These are phyloP conservation scores for Temnothorax rugatulus DNA, from an alignment of 2,888 invertebrate species.

Conservation along the genomic window DNA sequence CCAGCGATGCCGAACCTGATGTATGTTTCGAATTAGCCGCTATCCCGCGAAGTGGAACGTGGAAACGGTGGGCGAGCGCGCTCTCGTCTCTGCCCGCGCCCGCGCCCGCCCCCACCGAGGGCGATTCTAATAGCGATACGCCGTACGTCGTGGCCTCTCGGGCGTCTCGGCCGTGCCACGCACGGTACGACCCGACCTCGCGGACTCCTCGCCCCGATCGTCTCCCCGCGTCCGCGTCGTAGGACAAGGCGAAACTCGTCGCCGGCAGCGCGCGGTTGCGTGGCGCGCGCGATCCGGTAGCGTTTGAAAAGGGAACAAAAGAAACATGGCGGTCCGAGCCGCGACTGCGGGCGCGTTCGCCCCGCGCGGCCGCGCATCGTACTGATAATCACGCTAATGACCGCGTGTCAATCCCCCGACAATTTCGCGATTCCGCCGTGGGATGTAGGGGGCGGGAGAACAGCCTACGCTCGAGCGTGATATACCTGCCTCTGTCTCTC, in stretches of 20 bases:
- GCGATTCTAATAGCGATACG: slow-evolving; percentile 70
- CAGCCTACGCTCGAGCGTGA: slow-evolving; percentile 37
- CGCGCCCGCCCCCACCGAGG: not conserved
- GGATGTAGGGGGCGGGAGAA: too few relatives aligned
- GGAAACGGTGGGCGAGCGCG: slow-evolving; percentile 55
- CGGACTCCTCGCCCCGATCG: not conserved
- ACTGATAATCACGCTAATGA: slow-evolving; percentile 39
- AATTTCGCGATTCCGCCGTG: slow-evolving; percentile 28
- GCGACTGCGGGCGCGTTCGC: slow-evolving; percentile 10
- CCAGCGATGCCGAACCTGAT: slow-evolving; percentile 43
- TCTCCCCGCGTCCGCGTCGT: slow-evolving; percentile 10
- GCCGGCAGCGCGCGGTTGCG: slow-evolving; percentile 63
- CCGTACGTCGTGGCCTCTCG: slow-evolving; percentile 55
- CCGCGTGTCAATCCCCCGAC: slow-evolving; percentile 65
- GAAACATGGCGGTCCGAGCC: slow-evolving; percentile 60
- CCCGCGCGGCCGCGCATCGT: slow-evolving; percentile 34
- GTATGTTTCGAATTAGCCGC: slow-evolving; percentile 54
- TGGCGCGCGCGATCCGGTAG: slow-evolving; percentile 74
- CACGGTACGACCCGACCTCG: slow-evolving; percentile 49
- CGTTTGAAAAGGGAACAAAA: slow-evolving; percentile 62
- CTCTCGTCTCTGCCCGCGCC: not conserved
- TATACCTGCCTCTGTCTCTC: slow-evolving; percentile 12
- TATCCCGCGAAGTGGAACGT: slow-evolving; percentile 63
- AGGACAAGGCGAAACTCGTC: not conserved
- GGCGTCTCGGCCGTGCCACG: slow-evolving; percentile 34